Percentiles rank a stretch among this genome's conserved stretches.
These are phyloP conservation scores for Pogonus chalceus DNA, from an alignment of 1,140 invertebrate genomes.

Conservation along the genomic window DNA sequence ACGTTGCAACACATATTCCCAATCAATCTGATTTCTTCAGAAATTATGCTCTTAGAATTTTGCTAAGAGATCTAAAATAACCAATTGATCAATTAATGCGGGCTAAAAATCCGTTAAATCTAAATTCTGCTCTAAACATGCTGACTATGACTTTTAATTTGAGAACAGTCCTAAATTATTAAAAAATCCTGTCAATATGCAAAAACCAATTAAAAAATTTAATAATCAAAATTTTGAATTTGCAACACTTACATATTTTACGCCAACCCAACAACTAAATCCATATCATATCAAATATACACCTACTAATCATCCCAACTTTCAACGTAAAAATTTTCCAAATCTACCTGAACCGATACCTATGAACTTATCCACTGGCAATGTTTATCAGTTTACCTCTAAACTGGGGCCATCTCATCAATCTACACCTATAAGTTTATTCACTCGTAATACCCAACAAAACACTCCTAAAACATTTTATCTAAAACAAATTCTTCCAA, in stretches of 20 bases:
- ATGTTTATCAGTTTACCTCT: too few species aligned
- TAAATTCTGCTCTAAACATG: conserved; percentile 10
- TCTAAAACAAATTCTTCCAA: neutral
- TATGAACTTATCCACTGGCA: too few species aligned
- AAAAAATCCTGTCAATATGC: conserved; percentile 9
- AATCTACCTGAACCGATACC: neutral
- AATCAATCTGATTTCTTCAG: conserved; percentile 5
- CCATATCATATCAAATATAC: neutral
- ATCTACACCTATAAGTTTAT: conserved; percentile 13
- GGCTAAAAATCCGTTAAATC: conserved; percentile 12
- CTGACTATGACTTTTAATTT: conserved; percentile 10
- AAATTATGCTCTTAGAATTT: conserved; percentile 13
- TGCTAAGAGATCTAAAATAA: conserved; percentile 14
- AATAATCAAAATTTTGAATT: neutral
- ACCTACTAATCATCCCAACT: neutral
- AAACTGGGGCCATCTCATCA: neutral
- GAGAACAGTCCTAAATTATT: conserved; percentile 6
- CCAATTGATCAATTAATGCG: conserved; percentile 11
- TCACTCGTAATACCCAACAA: conserved; percentile 4
- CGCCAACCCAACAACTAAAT: neutral
- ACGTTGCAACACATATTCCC: neutral
- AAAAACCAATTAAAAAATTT: conserved; percentile 9
- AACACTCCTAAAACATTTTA: neutral
- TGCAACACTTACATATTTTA: conserved; percentile 1
- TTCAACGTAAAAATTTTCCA: neutral